Base-by-base conservation (phyloP, 2,113 vertebrate genomes). In the Coracopsis vasa region DNA sequence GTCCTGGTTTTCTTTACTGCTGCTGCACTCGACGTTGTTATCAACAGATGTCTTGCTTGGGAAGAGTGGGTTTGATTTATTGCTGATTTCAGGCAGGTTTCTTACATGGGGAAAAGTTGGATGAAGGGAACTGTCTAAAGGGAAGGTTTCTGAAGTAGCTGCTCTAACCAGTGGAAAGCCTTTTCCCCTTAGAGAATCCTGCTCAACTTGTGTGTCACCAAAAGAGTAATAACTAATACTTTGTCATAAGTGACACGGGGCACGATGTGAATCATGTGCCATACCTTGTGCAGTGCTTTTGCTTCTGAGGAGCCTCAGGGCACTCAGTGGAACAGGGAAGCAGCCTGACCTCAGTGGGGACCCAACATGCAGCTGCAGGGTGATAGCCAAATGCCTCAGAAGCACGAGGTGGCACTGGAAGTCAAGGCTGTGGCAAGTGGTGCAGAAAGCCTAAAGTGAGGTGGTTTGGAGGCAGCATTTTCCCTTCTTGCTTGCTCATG, bases 11-110 rank as follows among this genome's bases (percentile, higher is more conserved):
- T 41, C 80, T 94, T 91, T 73, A 80, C 53, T 33, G 90, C 86
- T 62, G 53, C 70, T 14, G 42, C 72, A 35, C 77, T 94, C 27
- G 6, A 60, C 2, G 21, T 93, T 90, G 81, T 83, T 81, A 88
- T 92, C 97, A 97, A 98, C 96, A 97, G 97, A 90, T 97, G 97
- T 91, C 92, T 96, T 90, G 85, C 80, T 85, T 50, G 41, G 83
- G 78, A 96, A 95, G 88, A 97, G 85, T 70, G 70, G 84, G 87
- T 94, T 95, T 95, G 86, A 74, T 97, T 84, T 93, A 51, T 73
- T 62, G 78, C 17, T 87, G 69, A 96, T 97, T 94, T 94, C 82
- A 80, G 96, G 85, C 2, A 33, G n/a, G 25, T 95, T 96, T 97
- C 91, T 82, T 88, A 91, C n/a, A 96, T 83, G 13, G 45, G 74